These are phyloP conservation scores for Leptinotarsa undecemlineata DNA, from an alignment of 1,140 invertebrate genomes.

Conservation along the genomic window DNA sequence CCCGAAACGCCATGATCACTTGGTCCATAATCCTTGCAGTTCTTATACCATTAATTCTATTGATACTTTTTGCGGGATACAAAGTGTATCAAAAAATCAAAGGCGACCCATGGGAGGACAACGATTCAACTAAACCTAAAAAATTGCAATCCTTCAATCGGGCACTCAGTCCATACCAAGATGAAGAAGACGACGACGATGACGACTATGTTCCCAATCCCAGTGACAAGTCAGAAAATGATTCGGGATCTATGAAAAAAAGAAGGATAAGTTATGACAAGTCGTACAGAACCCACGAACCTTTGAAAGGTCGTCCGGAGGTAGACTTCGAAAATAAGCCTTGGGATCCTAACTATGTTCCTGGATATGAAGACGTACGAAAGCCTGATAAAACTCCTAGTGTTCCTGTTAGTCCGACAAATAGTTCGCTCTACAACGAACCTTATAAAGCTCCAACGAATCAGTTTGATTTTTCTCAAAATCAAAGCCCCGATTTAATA, in stretches of 20 bases:
- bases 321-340: conserved; percentile 79
- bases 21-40: conserved; percentile 75
- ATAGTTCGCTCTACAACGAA: conserved; percentile 32
- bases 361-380: conserved; percentile 5
- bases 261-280: conserved; percentile 75
- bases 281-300: conserved; percentile 81
- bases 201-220: conserved; percentile 40
- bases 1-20: conserved; percentile 69
- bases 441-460: conserved; percentile 19
- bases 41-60: conserved; percentile 73
- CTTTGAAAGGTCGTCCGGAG: conserved; percentile 72
- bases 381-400: background rate
- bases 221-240: conserved; percentile 36
- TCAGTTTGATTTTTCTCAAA: background rate
- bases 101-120: conserved; percentile 55
- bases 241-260: conserved; percentile 54
- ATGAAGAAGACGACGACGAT: conserved; percentile 26
- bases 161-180: conserved; percentile 29
- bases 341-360: conserved; percentile 62
- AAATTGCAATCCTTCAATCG: conserved; percentile 30
- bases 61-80: conserved; percentile 70
- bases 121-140: conserved; percentile 34
- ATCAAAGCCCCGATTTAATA: conserved; percentile 29
- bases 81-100: conserved; percentile 62
- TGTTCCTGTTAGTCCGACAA: conserved; percentile 29